Evolutionary conservation across 2,797 vertebrate genomes (phyloP).

Genomic region (Philypnodon macrostomus): DNA sequence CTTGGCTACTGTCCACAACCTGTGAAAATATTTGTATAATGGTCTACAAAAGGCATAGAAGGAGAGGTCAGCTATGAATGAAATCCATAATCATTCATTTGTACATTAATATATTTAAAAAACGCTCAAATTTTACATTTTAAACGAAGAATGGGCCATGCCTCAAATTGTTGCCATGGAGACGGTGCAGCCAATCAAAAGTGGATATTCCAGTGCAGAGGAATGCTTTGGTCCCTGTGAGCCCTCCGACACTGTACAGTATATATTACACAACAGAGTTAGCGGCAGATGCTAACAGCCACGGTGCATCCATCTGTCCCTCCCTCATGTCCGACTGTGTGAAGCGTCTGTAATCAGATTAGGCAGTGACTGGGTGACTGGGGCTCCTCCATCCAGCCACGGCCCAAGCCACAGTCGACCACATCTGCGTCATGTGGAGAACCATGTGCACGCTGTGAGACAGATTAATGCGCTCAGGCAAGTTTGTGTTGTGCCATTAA

Average conservation of each 20-base stretch:
- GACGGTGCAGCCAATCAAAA: slow-evolving; percentile 5
- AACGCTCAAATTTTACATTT: neutral
- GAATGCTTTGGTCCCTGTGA: slow-evolving; percentile 24
- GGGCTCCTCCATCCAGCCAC: slow-evolving; percentile 48
- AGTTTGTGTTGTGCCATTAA: slow-evolving; percentile 21
- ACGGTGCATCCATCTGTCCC: slow-evolving; percentile 54
- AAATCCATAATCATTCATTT: too few relatives aligned
- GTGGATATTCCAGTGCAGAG: neutral
- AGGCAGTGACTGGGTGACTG: slow-evolving; percentile 59
- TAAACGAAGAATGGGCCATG: neutral
- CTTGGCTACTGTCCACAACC: neutral
- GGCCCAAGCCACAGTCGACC: slow-evolving; percentile 51
- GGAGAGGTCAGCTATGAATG: too few relatives aligned
- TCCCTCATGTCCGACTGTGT: slow-evolving; percentile 40
- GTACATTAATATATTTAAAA: too few relatives aligned
- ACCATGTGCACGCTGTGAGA: slow-evolving; percentile 52
- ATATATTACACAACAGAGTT: slow-evolving; percentile 59
- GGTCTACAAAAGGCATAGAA: neutral
- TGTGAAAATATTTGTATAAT: neutral
- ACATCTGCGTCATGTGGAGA: slow-evolving; percentile 66
- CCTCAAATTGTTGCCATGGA: neutral
- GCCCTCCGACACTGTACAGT: slow-evolving; percentile 22
- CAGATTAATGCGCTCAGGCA: slow-evolving; percentile 42
- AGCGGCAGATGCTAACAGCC: slow-evolving; percentile 61
- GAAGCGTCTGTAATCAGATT: slow-evolving; percentile 70